Evolutionary conservation across 2,797 vertebrate species (phyloP), one percentile per base, ranked within the genome.

Genomic region (Micropoecilia bifurca): DNA sequence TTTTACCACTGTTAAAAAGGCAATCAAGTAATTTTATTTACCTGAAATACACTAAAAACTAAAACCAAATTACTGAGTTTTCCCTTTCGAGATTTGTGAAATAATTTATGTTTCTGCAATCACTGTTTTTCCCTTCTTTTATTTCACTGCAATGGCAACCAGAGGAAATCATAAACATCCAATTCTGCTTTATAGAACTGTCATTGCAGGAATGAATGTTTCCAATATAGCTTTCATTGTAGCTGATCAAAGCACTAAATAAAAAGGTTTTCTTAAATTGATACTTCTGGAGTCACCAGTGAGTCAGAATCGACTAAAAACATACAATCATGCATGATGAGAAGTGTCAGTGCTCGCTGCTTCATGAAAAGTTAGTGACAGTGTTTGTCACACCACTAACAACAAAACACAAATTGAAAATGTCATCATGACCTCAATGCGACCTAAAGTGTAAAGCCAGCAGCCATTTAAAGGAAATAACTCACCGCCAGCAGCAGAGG

Each of bases 401-500:
- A 73, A 73, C 57, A 72, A 76, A 36, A 59, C 43, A 20, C 9
- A 8, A 68, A 25, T 12, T 20, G 20, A 81, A 33, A 79, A 55
- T 73, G 76, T 43, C n/a, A 73, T 50, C 9, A 69, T 50, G 43
- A 55, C 59, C 71, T 73, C 39, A 74, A 77, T 50, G 28, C 66
- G 73, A 68, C 33, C 28, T 74, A 47, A 10, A 30, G 10, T 75
- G 68, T 63, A 39, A 80, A 82, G 46, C 71, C 39, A 57, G 69
- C 0, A 0, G 33, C 6, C 7, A 39, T 78, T 68, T 57, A 41
- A 75, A 81, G 45, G 16, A 73, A 71, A 75, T 92, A 69, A 97
- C 98, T 98, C 86, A 99, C 98, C 10, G 97, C 97, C 85, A 99
- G 96, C 87, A 99, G 96, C 83, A 99, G 95, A 76, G 97, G 97